These are phyloP conservation scores for Cynaeus angustus DNA, from an alignment of 2,888 invertebrate species.

Conservation along the genomic window DNA sequence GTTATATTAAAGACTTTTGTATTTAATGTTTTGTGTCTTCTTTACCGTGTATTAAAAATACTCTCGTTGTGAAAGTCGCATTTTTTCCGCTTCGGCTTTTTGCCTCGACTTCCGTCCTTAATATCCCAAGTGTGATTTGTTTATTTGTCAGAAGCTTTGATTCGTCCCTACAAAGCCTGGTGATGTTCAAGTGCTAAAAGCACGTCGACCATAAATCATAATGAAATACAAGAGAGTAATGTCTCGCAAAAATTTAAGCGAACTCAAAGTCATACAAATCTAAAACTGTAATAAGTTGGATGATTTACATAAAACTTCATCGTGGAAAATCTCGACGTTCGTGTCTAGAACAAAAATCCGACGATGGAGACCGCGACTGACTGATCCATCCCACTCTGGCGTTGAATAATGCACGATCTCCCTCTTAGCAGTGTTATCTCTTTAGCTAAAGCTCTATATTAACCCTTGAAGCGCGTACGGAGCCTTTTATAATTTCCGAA, in stretches of 20 bases:
- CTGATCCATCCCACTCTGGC: constrained; percentile 51
- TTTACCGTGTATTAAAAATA: too few relatives aligned
- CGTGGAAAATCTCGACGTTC: constrained; percentile 60
- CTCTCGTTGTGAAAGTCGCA: too few relatives aligned
- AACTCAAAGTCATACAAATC: constrained; percentile 57
- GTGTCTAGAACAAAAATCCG: constrained; percentile 57
- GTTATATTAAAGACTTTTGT: too few relatives aligned
- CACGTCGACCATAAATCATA: constrained; percentile 49
- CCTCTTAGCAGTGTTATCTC: constrained; percentile 57
- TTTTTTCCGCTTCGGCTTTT: background rate
- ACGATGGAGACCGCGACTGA: constrained; percentile 53
- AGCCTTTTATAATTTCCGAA: constrained; percentile 53
- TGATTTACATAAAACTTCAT: constrained; percentile 65
- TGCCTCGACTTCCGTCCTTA: constrained; percentile 7
- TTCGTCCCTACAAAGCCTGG: constrained; percentile 23
- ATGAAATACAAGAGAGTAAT: constrained; percentile 52
- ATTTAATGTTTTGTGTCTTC: too few relatives aligned
- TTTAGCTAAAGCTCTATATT: constrained; percentile 56
- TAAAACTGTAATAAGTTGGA: constrained; percentile 63
- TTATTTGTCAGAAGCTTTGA: constrained; percentile 42
- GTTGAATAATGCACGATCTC: constrained; percentile 59
- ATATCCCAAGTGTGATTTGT: constrained; percentile 37
- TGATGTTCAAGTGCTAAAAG: constrained; percentile 40
- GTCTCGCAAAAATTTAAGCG: constrained; percentile 52
- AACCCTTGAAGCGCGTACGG: constrained; percentile 48